Conservation (phyloP, 2,797 vertebrate genomes). For the Enteromius mattozi region DNA sequence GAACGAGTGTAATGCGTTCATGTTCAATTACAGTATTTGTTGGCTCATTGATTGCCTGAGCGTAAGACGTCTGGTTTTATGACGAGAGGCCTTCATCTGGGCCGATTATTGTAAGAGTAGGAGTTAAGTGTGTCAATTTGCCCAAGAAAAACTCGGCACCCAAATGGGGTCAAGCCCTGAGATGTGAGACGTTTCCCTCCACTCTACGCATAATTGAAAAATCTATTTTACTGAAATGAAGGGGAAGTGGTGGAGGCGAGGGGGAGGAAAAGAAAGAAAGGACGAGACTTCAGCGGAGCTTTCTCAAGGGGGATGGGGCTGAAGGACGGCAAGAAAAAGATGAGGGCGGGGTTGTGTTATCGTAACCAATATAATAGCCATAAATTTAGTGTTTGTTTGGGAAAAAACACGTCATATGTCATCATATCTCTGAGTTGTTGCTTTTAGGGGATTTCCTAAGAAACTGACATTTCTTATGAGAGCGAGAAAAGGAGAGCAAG, state of each 20-base stretch:
- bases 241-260: constrained; percentile 58
- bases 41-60: constrained; percentile 40
- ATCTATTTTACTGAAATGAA: constrained; percentile 83
- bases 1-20: constrained; percentile 22
- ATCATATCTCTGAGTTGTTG: background rate
- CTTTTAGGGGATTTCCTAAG: constrained; percentile 7
- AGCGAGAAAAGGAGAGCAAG: constrained; percentile 15
- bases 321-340: background rate
- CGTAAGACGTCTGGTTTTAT: constrained; percentile 17
- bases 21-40: constrained; percentile 55
- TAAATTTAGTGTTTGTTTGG: background rate
- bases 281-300: constrained; percentile 70
- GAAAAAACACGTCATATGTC: no score
- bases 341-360: constrained; percentile 7
- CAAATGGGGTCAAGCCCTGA: constrained; percentile 80
- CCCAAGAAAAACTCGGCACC: constrained; percentile 60
- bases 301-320: constrained; percentile 44
- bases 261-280: constrained; percentile 49
- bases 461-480: constrained; percentile 17
- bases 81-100: constrained; percentile 57
- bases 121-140: constrained; percentile 67
- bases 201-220: constrained; percentile 83
- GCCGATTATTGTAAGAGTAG: constrained; percentile 61
- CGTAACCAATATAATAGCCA: background rate
- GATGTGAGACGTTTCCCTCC: constrained; percentile 82